A percentile compares a stretch with the other conserved stretches of the same genome.
Evolutionary conservation across 30 jellyfish, hydroid and myxozoan genomes (phyloP).

Genomic region (Pseudorhiza aurosa): DNA sequence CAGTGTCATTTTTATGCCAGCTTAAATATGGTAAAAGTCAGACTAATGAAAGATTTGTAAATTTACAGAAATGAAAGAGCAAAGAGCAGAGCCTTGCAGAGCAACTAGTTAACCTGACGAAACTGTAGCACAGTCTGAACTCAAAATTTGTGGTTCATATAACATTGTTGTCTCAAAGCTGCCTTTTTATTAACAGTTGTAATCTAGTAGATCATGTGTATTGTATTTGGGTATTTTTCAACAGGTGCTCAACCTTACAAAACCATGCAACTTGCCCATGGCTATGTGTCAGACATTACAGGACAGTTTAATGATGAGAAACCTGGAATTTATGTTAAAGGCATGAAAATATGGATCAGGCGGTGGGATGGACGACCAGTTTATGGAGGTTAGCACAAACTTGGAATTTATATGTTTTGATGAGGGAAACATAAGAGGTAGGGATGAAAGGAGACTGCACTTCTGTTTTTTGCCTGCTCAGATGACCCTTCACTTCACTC

Average conservation of each 20-base stretch:
- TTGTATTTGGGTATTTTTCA: background rate
- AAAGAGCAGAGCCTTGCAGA: background rate
- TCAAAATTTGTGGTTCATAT: background rate
- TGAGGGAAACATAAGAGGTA: too few species aligned
- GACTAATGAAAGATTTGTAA: too few species aligned
- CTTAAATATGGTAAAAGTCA: too few species aligned
- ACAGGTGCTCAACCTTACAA: constrained; percentile 23
- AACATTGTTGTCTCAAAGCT: background rate
- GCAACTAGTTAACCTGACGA: background rate
- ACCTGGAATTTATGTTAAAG: constrained; percentile 30
- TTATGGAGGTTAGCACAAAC: constrained; percentile 52
- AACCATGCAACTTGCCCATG: constrained; percentile 25
- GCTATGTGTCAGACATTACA: background rate
- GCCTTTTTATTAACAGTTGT: background rate
- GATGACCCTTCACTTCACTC: too few species aligned
- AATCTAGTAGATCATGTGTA: too few species aligned
- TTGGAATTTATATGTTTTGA: background rate
- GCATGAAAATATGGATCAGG: constrained; percentile 76
- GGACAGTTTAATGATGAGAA: constrained; percentile 5
- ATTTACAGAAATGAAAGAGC: too few species aligned
- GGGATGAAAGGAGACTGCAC: too few species aligned
- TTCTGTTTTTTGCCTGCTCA: too few species aligned
- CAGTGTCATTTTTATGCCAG: too few species aligned
- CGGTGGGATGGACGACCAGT: constrained; percentile 90
- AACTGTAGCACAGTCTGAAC: background rate